Evolutionary conservation across 1,140 invertebrate species (phyloP).

Genomic region (Ceratosolen solmsi): DNA sequence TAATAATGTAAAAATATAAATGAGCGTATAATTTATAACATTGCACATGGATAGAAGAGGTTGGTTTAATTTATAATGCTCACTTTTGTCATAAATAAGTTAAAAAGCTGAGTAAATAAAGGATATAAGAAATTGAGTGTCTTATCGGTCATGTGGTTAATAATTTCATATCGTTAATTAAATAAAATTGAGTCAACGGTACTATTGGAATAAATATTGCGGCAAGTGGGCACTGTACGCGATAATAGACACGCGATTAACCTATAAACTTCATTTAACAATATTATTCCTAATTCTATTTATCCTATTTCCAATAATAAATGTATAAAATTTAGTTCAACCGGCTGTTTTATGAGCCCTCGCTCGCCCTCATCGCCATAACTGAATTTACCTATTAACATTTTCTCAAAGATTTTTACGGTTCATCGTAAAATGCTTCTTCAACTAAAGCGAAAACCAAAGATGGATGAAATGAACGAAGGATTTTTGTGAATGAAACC

Average conservation of each 20-base stretch:
- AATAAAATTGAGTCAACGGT: not conserved
- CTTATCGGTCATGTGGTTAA: not conserved
- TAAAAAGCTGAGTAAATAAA: not conserved
- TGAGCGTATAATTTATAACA: no score
- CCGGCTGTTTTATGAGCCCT: not conserved
- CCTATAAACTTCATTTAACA: not conserved
- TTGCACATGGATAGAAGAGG: no score
- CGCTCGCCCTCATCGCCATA: not conserved
- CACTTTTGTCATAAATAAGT: no score
- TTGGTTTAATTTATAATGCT: no score
- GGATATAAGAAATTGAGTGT: not conserved
- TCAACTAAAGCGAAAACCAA: constrained; percentile 1
- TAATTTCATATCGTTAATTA: not conserved
- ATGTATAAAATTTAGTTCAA: no score
- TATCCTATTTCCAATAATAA: no score
- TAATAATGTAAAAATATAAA: no score
- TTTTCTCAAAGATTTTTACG: constrained; percentile 26
- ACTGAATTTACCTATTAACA: constrained; percentile 17
- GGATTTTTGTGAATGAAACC: constrained; percentile 32
- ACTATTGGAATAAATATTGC: not conserved
- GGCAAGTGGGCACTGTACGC: not conserved
- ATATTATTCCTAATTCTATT: not conserved
- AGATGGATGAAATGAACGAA: constrained; percentile 46
- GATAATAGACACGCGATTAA: not conserved
- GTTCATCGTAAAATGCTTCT: constrained; percentile 9